These are phyloP conservation scores for Stratiomys singularior DNA, from an alignment of 2,888 invertebrate genomes.

Conservation along the genomic window DNA sequence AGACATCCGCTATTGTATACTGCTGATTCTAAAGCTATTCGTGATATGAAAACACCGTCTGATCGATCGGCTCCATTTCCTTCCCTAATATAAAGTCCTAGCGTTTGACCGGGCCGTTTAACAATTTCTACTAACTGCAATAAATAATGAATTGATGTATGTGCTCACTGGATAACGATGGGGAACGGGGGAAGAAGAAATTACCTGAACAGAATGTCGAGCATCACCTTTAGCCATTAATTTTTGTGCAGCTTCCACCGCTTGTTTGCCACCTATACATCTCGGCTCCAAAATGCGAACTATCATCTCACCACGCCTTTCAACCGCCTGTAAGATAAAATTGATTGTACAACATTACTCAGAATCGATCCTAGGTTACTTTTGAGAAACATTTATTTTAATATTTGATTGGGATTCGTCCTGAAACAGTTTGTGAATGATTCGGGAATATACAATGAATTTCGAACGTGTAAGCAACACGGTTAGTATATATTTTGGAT, in stretches of 20 bases:
- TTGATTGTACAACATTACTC: too few species aligned
- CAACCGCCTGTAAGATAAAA: constrained; percentile 74
- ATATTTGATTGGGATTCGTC: too few species aligned
- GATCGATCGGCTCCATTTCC: constrained; percentile 97
- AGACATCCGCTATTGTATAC: constrained; percentile 97
- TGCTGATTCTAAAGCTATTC: constrained; percentile 93
- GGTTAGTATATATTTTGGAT: too few species aligned
- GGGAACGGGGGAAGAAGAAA: background rate
- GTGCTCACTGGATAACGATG: background rate
- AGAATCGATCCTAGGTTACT: too few species aligned
- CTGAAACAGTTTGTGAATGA: too few species aligned
- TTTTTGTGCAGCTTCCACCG: constrained; percentile 87
- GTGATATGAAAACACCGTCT: constrained; percentile 97
- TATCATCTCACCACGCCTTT: constrained; percentile 94
- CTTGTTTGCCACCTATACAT: constrained; percentile 87
- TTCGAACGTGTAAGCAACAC: too few species aligned
- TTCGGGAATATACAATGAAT: too few species aligned
- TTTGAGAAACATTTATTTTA: too few species aligned
- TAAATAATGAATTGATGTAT: background rate
- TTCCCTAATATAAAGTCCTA: constrained; percentile 97
- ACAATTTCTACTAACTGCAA: constrained; percentile 94
- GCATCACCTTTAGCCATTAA: constrained; percentile 73
- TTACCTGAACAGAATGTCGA: constrained; percentile 74
- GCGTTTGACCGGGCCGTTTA: constrained; percentile 97
- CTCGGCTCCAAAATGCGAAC: constrained; percentile 89